phyloP scores from a whole-genome alignment of 2,797 vertebrate species.

The Oreochromis mossambicus region DNA sequence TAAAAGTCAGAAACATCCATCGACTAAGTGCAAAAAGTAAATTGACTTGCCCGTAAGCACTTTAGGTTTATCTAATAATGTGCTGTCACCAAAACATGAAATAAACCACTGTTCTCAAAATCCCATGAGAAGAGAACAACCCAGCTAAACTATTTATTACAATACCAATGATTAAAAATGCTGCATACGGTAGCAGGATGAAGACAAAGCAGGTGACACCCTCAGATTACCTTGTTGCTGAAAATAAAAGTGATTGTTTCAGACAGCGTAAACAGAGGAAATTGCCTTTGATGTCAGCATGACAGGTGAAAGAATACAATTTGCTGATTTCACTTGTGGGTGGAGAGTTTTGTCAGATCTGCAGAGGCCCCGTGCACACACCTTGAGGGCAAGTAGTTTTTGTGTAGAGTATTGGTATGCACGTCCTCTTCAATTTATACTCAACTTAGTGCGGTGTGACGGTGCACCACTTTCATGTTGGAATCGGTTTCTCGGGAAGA shows the following conservation, averaged over 20 bases:
- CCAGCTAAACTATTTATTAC: not conserved
- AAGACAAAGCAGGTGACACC: not conserved
- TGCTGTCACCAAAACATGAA: not conserved
- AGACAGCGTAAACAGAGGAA: conserved; percentile 1
- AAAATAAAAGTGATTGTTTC: conserved; percentile 33
- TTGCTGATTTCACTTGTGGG: conserved; percentile 40
- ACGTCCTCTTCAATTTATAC: conserved; percentile 29
- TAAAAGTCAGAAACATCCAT: not conserved
- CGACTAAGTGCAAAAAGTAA: not conserved
- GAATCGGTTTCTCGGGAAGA: conserved; percentile 42
- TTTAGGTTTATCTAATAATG: not conserved
- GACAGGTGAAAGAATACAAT: conserved; percentile 33
- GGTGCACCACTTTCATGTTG: conserved; percentile 59
- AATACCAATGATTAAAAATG: not conserved
- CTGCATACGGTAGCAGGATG: not conserved
- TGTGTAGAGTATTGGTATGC: conserved; percentile 23
- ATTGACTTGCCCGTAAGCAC: not conserved
- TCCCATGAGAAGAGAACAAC: not conserved
- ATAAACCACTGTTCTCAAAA: not conserved
- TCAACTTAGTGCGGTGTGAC: conserved; percentile 52
- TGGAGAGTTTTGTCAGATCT: conserved; percentile 25
- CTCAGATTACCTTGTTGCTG: not conserved
- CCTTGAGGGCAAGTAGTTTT: conserved; percentile 15
- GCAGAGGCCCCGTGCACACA: not conserved
- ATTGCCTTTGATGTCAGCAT: conserved; percentile 53